Evolutionary conservation across 2,113 vertebrate genomes (phyloP).

Genomic region (Sebastes fasciatus): DNA sequence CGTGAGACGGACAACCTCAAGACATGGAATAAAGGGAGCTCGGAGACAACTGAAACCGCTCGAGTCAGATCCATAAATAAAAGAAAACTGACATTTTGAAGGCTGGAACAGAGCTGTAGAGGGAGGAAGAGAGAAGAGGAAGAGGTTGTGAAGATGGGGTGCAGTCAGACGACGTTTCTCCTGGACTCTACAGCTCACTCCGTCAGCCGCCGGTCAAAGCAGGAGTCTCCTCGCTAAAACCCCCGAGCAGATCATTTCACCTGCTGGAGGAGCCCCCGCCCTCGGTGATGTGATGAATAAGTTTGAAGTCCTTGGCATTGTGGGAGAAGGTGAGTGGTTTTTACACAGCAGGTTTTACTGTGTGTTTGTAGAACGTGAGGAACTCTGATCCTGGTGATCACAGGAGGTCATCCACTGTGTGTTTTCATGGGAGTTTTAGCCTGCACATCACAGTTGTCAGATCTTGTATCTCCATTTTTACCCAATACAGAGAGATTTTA

Average conservation of each 20-base stretch:
- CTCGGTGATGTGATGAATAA: slow-evolving; percentile 99
- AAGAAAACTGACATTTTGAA: slow-evolving; percentile 34
- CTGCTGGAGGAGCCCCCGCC: slow-evolving; percentile 94
- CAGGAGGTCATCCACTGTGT: not conserved
- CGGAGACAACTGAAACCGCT: not conserved
- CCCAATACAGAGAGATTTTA: not conserved
- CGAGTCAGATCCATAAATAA: slow-evolving; percentile 23
- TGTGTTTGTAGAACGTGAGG: slow-evolving; percentile 14
- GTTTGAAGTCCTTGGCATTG: slow-evolving; percentile 99
- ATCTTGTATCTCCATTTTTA: not conserved
- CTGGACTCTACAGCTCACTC: slow-evolving; percentile 51
- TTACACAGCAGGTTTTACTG: slow-evolving; percentile 29
- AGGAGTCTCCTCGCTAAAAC: slow-evolving; percentile 58
- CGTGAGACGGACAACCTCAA: slow-evolving; percentile 1
- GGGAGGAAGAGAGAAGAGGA: slow-evolving; percentile 21
- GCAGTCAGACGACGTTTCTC: slow-evolving; percentile 44
- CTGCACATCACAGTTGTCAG: slow-evolving; percentile 5
- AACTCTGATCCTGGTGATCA: slow-evolving; percentile 22
- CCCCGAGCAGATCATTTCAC: slow-evolving; percentile 82
- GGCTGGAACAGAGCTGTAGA: slow-evolving; percentile 5
- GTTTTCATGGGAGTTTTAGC: not conserved
- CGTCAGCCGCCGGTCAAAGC: slow-evolving; percentile 36
- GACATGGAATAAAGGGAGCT: slow-evolving; percentile 51
- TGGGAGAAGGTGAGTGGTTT: slow-evolving; percentile 96
- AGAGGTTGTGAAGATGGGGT: slow-evolving; percentile 62